Base-by-base conservation (phyloP, 2,888 invertebrate genomes). In the Meta bourneti region DNA sequence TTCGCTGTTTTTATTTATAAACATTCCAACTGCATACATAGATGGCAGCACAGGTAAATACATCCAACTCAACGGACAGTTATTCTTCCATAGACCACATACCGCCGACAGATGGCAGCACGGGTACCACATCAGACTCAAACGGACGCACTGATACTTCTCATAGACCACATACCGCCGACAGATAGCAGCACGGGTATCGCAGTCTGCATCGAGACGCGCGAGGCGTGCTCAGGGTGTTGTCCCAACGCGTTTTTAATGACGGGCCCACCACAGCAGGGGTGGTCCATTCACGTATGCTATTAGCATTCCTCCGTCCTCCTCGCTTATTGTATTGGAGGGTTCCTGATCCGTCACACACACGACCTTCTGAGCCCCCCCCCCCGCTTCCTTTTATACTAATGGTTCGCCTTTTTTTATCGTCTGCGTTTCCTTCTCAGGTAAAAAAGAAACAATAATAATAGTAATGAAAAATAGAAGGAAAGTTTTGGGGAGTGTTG, bases 211-310 rank as follows among this genome's bases (percentile, higher is more conserved):
- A 49, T 7, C 49, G 20, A 34, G 13, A 80, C 72, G 51, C 72
- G 49, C 34, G 75, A 75, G 61, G 74, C 74, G 85, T 78, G 51
- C 71, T 70, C 80, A 75, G 90, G 90, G 90, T 91, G 90, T 91
- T 86, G 86, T 91, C 90, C 54, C 74, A 54, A 75, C 70, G 82
- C 86, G 81, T 86, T 86, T 86, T 70, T 91, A 91, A 91, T 91
- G 82, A 91, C 61, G 75, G 77, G 74, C 86, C 86, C 86, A 79
- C 71, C 82, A 74, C 90, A 52, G 90, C 90, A 86, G 81, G 86
- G 90, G 90, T 91, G 90, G 90, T 91, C 90, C 81, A 54, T 91
- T 91, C 90, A 91, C 90, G 90, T 91, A 86, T 77, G 86, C 90
- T 91, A 91, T 91, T 91, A 91, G 90, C 90, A 87, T 91, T 91